phyloP scores from a whole-genome alignment of 2,888 invertebrate genomes.

The Dolichopus griseipennis region DNA sequence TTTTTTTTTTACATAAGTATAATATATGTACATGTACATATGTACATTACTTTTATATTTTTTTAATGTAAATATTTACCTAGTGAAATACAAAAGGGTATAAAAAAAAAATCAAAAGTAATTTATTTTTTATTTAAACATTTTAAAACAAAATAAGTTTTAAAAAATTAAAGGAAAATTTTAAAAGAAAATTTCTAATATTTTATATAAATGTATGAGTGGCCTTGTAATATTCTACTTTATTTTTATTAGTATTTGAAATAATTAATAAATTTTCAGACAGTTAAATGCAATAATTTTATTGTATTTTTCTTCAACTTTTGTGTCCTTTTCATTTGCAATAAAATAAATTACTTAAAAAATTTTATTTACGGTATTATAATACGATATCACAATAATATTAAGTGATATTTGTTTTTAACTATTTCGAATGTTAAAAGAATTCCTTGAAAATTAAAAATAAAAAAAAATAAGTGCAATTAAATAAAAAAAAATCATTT shows the following conservation, averaged over 20 bases:
- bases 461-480: background rate
- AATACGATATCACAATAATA: background rate
- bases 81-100: background rate
- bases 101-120: background rate
- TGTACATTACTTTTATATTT: background rate
- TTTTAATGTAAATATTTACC: background rate
- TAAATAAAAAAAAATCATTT: background rate
- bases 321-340: too few relatives aligned
- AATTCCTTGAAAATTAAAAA: background rate
- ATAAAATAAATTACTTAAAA: too few relatives aligned
- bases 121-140: background rate
- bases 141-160: too few relatives aligned
- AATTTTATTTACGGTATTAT: background rate
- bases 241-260: background rate
- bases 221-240: background rate
- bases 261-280: background rate
- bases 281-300: background rate
- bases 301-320: background rate
- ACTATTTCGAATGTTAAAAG: too few relatives aligned
- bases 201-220: background rate
- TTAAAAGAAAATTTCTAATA: background rate
- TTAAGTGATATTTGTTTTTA: background rate
- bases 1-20: background rate
- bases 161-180: background rate
- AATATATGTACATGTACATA: background rate